Base-by-base conservation (phyloP, 2,113 vertebrate species). In the Ginglymostoma cirratum region DNA sequence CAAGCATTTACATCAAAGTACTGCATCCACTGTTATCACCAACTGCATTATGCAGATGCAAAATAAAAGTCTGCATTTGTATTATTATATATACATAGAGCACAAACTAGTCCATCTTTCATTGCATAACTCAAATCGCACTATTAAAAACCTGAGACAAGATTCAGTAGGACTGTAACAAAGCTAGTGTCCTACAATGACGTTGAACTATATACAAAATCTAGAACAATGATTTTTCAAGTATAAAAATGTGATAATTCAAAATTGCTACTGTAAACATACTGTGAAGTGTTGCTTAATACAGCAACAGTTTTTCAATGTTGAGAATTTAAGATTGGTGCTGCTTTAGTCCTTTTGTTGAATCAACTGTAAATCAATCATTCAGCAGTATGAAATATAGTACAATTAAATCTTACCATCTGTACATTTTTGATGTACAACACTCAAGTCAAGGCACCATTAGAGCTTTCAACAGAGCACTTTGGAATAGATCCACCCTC, bases 391-490 rank as follows among this genome's bases (percentile, higher is more conserved):
- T 52, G 67, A 95, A 70, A 95, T 48, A 95, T 70, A 24, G 42
- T 76, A 48, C 69, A 95, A 95, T 95, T 95, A 95, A 95, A 95
- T 72, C 67, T 4, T 52, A 30, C 94, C 69, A 95, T 70, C 94
- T 95, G 69, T 76, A 76, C 52, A 76, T 95, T 95, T 48, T 69
- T 72, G 45, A 52, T 95, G 42, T 30, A 95, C 67, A 95, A 76
- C 52, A 95, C 45, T 72, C 23, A 72, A 72, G 69, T 19, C 92
- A 94, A 94, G 67, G 65, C 90, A 45, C n/a, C 65, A 94, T 38
- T 69, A 94, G 8, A 27, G 92, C 92, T 69, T 94, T 94, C 67
- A 69, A 14, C 66, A 72, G 48, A 95, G 66, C 69, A 95, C 69
- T 93, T 67, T 66, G 55, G 61, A 93, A 93, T 67, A 72, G 38